phyloP scores from a whole-genome alignment of 2,113 vertebrate genomes.

The Paracanthobrama guichenoti region DNA sequence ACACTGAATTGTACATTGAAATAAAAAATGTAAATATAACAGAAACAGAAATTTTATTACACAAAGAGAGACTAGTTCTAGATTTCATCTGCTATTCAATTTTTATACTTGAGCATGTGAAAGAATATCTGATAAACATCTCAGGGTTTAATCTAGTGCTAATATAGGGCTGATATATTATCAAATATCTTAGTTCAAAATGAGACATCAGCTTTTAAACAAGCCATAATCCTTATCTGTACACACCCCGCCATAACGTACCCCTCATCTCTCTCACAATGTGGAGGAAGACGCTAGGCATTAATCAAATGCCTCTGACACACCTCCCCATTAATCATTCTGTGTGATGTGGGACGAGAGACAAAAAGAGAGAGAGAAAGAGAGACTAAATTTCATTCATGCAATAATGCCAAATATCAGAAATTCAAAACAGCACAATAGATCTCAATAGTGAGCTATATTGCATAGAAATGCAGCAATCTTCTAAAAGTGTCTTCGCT shows the following conservation, averaged over 20 bases:
- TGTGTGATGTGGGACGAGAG: conserved; percentile 5
- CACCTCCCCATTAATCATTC: conserved; percentile 48
- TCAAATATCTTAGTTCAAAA: conserved; percentile 11
- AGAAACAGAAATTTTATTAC: not conserved
- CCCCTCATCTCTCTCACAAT: conserved; percentile 3
- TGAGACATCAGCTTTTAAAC: conserved; percentile 32
- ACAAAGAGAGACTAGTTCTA: not conserved
- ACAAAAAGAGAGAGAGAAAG: conserved; percentile 18
- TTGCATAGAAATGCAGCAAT: not conserved
- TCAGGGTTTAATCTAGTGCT: conserved; percentile 2
- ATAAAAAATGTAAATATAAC: not conserved
- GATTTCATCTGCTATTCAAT: not conserved
- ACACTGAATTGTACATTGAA: not conserved
- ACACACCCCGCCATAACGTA: conserved; percentile 4
- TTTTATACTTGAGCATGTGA: not conserved
- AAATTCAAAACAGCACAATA: conserved; percentile 7
- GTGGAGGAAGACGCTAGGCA: conserved; percentile 39
- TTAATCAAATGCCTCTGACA: conserved; percentile 46
- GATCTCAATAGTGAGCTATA: not conserved
- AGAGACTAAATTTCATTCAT: not conserved
- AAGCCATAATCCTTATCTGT: conserved; percentile 26
- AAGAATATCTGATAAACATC: conserved; percentile 14
- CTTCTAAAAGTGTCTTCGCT: not conserved
- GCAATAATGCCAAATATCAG: conserved; percentile 12
- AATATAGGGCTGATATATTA: conserved; percentile 10